Base-by-base conservation (phyloP, 2,797 vertebrate species). In the Sarcophilus harrisii region DNA sequence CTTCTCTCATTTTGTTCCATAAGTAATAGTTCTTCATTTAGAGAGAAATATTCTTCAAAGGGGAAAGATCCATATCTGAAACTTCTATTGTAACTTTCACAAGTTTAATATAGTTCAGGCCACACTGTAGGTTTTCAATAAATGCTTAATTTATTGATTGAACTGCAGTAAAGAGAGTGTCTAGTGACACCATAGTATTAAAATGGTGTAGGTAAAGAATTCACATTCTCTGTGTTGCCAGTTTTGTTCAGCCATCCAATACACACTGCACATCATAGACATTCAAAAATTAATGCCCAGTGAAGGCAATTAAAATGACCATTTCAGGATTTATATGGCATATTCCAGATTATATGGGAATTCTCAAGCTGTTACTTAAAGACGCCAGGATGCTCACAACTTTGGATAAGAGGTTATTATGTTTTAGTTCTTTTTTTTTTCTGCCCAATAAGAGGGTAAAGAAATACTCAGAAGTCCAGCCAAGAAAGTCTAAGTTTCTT, bases 1-100 rank as follows among this genome's bases (percentile, higher is more conserved):
- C 94, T 91, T 89, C 90, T 93, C 92, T 90, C 59, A 62, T 91
- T 81, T 94, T 91, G 73, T 60, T 92, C 91, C 81, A 55, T 62
- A 89, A 81, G 62, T 29, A 94, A 62, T 57, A 73, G 58, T 91
- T 81, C 93, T 54, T 58, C 58, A n/a, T 60, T 96, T 90, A 58
- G 81, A 73, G 30, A 91, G 55, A 93, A 91, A 81, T 58, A 18
- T 94, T 55, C 91, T 49, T 81, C 38, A 81, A 45, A 59, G 87
- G 49, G 29, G 2, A 4, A 91, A 92, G 89, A 18, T 87, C 93
- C 32, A 52, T n/a, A 29, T 62, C 58, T 52, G 93, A 6, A 0
- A 28, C 28, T 81, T 92, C 62, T 92, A 9, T 92, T 45, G 8
- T 81, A 57, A 24, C 92, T 96, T 91, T 91, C 94, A 93, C 90